A percentile compares a stretch with the other conserved stretches of the same genome.
Conservation (phyloP, 2,113 vertebrate genomes). For the Machaerirhynchus nigripectus region DNA sequence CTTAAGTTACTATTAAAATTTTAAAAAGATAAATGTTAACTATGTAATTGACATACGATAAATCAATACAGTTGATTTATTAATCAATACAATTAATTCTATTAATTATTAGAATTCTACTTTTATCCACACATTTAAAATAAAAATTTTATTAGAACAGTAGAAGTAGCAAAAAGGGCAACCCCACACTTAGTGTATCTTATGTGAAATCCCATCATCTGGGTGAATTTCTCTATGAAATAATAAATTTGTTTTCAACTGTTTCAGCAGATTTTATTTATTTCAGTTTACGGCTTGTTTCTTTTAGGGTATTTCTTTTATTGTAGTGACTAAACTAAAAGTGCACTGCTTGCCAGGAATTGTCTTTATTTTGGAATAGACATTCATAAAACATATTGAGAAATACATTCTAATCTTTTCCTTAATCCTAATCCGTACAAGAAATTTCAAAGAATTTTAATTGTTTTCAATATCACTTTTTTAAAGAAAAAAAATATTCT, state of each 20-base stretch:
- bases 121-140: neutral
- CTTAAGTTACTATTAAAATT: neutral
- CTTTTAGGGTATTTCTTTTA: neutral
- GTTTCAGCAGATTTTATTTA: neutral
- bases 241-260: neutral
- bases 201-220: neutral
- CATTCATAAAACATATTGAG: neutral
- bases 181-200: neutral
- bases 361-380: neutral
- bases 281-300: neutral
- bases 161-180: neutral
- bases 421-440: neutral
- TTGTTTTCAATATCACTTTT: neutral
- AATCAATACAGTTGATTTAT: neutral
- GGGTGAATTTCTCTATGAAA: neutral
- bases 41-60: neutral
- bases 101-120: neutral
- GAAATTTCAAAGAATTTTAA: neutral
- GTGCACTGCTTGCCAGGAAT: neutral
- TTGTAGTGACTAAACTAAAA: neutral
- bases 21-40: accelerated
- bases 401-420: neutral
- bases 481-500: neutral
- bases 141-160: neutral
- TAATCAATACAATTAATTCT: no score